Evolutionary conservation across 2,797 vertebrate genomes (phyloP), one percentile per base, ranked within the genome.

Genomic region (Esox masquinongy): DNA sequence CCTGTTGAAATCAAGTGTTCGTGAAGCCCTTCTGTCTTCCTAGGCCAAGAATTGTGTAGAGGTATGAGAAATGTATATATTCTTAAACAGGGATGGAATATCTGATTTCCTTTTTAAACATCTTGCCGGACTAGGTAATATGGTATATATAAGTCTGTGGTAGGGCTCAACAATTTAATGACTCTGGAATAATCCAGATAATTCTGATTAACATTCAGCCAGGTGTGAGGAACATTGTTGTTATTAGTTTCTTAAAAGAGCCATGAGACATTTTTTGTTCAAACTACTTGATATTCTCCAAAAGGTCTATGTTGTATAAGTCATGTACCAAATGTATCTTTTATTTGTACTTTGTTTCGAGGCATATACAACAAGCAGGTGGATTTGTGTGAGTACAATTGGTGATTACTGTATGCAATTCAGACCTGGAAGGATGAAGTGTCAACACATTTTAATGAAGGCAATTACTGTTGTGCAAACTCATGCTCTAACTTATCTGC

Each of bases 221-320:
- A 4, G 51, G 51, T 56, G 22, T 22, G 12, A 70, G 69, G 69
- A 22, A 2, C 11, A 14, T 6, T 50, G 3, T 2, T 29, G 69
- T 51, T 51, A n/a, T 70, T 50, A n/a, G 69, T 70, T 70, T 29
- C 39, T 26, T 49, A 39, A 70, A 22, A 24, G 68, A 4, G 43
- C 69, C 69, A 24, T 31, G 29, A 31, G 29, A 31, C 3, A 31
- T 53, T 5, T 53, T 68, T 9, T 68, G 24, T 14, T 68, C 11
- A 19, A 36, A 9, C 17, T 17, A 68, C 16, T 5, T 43, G 34
- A 36, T 68, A 15, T 43, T 43, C 31, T 34, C 61, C 26, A 64
- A 15, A n/a, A 64, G 26, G 61, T 11, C 26, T 64, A 24, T 16
- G 14, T 16, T 12, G 61, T 16, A 31, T 14, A 15, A 31, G 26